Evolutionary conservation across 2,888 invertebrate genomes (phyloP).

Genomic region (Matsumyia berberina): DNA sequence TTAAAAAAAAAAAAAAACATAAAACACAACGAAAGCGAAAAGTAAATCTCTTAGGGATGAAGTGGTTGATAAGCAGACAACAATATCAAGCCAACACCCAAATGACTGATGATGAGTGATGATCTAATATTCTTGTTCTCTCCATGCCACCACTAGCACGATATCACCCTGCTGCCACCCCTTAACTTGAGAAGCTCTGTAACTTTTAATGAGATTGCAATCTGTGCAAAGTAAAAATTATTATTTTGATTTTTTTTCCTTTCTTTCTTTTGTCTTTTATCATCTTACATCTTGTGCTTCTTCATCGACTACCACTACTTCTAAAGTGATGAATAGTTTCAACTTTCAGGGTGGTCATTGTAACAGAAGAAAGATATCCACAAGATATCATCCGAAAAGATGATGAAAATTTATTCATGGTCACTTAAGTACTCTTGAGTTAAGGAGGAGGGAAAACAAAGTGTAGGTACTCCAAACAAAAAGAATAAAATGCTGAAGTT

Average conservation of each 20-base stretch:
- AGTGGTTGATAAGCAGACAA: conserved; percentile 64
- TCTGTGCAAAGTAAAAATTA: conserved; percentile 69
- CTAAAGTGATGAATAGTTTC: conserved; percentile 68
- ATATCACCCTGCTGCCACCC: too few relatives aligned
- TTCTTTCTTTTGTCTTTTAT: background rate
- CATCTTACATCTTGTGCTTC: background rate
- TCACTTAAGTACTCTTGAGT: conserved; percentile 66
- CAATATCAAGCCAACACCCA: conserved; percentile 58
- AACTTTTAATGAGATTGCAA: conserved; percentile 70
- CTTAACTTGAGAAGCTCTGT: background rate
- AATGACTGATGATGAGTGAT: conserved; percentile 74
- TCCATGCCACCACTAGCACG: background rate
- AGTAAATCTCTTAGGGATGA: conserved; percentile 67
- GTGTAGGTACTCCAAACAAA: conserved; percentile 49
- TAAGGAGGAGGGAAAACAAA: conserved; percentile 3
- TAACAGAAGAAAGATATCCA: conserved; percentile 34
- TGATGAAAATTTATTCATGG: conserved; percentile 73
- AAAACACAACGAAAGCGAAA: conserved; percentile 6
- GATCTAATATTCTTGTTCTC: conserved; percentile 58
- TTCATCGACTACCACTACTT: conserved; percentile 32
- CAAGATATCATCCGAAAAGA: conserved; percentile 35
- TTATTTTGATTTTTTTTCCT: conserved; percentile 45
- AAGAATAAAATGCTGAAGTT: conserved; percentile 56
- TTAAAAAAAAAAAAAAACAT: conserved; percentile 24
- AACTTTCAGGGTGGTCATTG: conserved; percentile 64